Percentiles rank a stretch among this genome's conserved stretches.
Conservation (phyloP, 2,113 vertebrate species). For the Ptilorrhoa leucosticta region DNA sequence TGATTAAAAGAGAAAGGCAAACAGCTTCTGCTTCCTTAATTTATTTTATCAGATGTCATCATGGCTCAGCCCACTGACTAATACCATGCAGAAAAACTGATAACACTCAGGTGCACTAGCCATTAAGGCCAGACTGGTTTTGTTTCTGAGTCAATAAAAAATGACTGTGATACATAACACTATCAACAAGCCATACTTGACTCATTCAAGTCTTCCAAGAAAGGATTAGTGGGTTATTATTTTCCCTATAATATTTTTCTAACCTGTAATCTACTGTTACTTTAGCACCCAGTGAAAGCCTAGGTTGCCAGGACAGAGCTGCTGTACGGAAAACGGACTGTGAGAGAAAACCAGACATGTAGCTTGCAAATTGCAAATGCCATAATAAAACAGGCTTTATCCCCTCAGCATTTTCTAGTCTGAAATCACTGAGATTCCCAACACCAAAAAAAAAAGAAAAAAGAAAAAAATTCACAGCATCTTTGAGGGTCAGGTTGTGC, state of each 20-base stretch:
- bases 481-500: not conserved
- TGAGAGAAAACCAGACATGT: not conserved
- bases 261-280: not conserved
- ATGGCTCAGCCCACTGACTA: not conserved
- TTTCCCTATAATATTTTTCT: not conserved
- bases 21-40: not conserved
- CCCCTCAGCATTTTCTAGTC: not conserved
- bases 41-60: not conserved
- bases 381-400: not conserved
- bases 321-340: not conserved
- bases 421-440: not conserved
- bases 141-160: not conserved
- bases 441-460: not conserved
- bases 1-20: not conserved
- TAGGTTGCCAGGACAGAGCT: not conserved
- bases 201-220: not conserved
- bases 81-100: not conserved
- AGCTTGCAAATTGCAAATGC: not conserved
- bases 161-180: not conserved
- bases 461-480: not conserved
- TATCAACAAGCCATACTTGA: not conserved
- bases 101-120: not conserved
- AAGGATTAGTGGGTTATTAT: not conserved
- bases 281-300: not conserved
- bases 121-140: not conserved